Base-by-base conservation (phyloP, 2,113 vertebrate genomes). In the Cygnus buccinator region DNA sequence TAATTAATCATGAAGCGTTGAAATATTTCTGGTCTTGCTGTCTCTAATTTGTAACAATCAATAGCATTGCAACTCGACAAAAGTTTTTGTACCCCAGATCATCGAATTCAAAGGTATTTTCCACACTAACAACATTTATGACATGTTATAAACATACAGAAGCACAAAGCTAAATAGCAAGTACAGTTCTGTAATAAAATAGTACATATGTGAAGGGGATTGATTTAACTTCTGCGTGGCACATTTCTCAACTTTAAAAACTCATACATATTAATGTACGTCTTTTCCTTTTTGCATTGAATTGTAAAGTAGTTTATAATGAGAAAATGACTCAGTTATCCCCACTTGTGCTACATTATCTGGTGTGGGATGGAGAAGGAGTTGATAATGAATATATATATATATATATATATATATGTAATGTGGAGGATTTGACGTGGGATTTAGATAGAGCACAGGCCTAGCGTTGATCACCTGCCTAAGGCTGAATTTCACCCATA, bases 291-390 rank as follows among this genome's bases (percentile, higher is more conserved):
- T 83, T 74, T 73, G 31, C 72, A 84, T 78, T 97, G 95, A 97
- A 95, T 96, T 95, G 80, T 93, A 97, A 96, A 96, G 61, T 75
- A 94, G 94, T 92, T 94, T 96, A 96, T 95, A 95, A 94, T 72
- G 92, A 97, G 93, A 81, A 96, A 96, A 96, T 94, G 87, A 94
- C 93, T 96, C 93, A 80, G 92, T 95, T 95, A 93, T 94, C 58
- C 78, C 72, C 78, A 85, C 39, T 95, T 93, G 75, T 91, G 75
- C 67, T 91, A 88, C 37, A 63, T 95, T 95, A 93, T 96, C 87
- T 95, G 79, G 75, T 86, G 85, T 93, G 82, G 59, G 67, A 96
- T 81, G 72, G 29, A 87, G 74, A 48, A 91, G 48, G 75, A 85
- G 67, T 92, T 73, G 76, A 83, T 90, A 86, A 95, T 76, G 72